Conservation (phyloP, 2,888 invertebrate genomes). For the Aspidiotus destructor region DNA sequence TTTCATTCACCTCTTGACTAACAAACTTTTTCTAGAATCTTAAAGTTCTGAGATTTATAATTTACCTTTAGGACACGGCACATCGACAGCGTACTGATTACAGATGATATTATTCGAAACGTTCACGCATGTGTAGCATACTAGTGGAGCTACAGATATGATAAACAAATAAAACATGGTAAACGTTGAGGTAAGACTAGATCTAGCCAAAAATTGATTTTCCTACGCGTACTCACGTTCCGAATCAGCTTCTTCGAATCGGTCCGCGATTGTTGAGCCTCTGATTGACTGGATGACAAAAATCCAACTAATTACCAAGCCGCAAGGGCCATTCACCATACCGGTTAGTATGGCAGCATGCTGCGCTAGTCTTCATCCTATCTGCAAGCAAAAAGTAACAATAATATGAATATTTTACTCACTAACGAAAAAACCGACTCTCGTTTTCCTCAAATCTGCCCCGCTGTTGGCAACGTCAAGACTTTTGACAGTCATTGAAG, state of each 20-base stretch:
- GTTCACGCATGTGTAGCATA: slow-evolving; percentile 56
- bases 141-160: slow-evolving; percentile 40
- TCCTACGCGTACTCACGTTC: slow-evolving; percentile 11
- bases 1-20: no score
- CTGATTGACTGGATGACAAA: slow-evolving; percentile 30
- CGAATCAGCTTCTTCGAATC: slow-evolving; percentile 17
- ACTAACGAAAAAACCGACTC: background rate
- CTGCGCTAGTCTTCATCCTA: slow-evolving; percentile 23
- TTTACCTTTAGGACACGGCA: slow-evolving; percentile 49
- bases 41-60: no score
- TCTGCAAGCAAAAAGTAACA: slow-evolving; percentile 6
- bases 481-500: no score
- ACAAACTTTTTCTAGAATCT: no score
- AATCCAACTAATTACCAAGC: slow-evolving; percentile 28
- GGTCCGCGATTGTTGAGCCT: slow-evolving; percentile 16
- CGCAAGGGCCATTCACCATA: slow-evolving; percentile 31
- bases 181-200: background rate
- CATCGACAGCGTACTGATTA: slow-evolving; percentile 54
- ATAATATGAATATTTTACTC: background rate
- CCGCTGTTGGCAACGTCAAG: no score
- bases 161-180: background rate
- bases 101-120: slow-evolving; percentile 55
- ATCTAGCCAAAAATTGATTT: background rate
- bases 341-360: slow-evolving; percentile 30
- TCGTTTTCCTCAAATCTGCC: background rate